Conservation (phyloP, 2,797 vertebrate species). For the Malurus splendens region DNA sequence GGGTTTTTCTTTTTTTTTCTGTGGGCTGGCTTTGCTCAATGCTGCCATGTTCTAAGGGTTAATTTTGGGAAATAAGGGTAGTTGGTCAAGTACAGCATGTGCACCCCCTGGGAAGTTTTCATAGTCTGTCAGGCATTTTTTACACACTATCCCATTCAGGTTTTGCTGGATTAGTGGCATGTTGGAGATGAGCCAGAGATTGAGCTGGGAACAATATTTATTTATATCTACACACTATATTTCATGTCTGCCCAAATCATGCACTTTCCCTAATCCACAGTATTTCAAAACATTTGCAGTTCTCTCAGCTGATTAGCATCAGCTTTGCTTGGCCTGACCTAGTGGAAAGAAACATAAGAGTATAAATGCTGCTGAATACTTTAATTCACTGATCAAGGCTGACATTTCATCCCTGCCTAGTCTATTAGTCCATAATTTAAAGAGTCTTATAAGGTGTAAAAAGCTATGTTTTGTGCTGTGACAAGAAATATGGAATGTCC, state of each 20-base stretch:
- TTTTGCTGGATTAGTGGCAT: slow-evolving; percentile 37
- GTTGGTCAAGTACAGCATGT: slow-evolving; percentile 3
- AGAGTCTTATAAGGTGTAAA: neutral
- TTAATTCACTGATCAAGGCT: slow-evolving; percentile 47
- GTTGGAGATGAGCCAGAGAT: slow-evolving; percentile 49
- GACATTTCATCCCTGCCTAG: slow-evolving; percentile 1
- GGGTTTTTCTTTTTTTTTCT: neutral
- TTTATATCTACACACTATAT: slow-evolving; percentile 74
- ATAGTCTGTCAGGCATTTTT: slow-evolving; percentile 59
- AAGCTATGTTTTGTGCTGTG: neutral
- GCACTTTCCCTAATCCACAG: slow-evolving; percentile 55
- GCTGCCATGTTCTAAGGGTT: slow-evolving; percentile 37
- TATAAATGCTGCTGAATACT: slow-evolving; percentile 52
- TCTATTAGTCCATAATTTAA: slow-evolving; percentile 1
- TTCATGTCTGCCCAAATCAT: slow-evolving; percentile 66
- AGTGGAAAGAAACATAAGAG: slow-evolving; percentile 30
- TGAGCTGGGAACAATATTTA: slow-evolving; percentile 74
- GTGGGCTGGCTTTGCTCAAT: neutral
- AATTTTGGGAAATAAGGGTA: slow-evolving; percentile 21
- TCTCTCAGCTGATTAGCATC: slow-evolving; percentile 35
- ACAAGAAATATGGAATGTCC: neutral
- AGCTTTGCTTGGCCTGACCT: slow-evolving; percentile 59
- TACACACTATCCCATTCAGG: slow-evolving; percentile 72
- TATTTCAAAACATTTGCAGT: slow-evolving; percentile 68
- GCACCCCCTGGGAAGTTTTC: slow-evolving; percentile 48